Conservation (phyloP, 2,113 vertebrate genomes). For the Leucoraja erinaceus region DNA sequence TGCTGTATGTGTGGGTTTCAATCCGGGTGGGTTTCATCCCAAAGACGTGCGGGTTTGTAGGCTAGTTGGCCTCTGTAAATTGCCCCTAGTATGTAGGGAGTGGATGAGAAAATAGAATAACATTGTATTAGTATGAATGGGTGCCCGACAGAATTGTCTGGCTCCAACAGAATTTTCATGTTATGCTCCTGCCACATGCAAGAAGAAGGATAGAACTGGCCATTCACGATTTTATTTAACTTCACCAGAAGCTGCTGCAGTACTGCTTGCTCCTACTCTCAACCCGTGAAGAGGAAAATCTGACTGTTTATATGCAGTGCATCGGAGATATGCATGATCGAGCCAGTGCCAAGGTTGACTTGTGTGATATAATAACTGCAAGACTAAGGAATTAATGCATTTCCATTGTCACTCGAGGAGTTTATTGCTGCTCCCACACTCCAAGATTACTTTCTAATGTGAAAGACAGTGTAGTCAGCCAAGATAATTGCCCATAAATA, state of each 20-base stretch:
- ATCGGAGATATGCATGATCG: not conserved
- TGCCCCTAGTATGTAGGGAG: too few relatives aligned
- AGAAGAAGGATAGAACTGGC: too few relatives aligned
- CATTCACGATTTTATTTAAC: too few relatives aligned
- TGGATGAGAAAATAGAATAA: too few relatives aligned
- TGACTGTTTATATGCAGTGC: not conserved
- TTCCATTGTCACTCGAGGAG: slow-evolving; percentile 13
- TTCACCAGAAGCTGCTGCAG: not conserved
- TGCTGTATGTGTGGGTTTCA: too few relatives aligned
- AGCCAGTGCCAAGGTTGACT: not conserved
- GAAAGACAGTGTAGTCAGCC: slow-evolving; percentile 14
- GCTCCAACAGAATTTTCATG: too few relatives aligned
- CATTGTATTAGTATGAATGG: too few relatives aligned
- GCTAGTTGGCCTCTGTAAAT: too few relatives aligned
- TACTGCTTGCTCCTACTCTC: not conserved
- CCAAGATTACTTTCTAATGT: slow-evolving; percentile 12
- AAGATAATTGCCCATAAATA: slow-evolving; percentile 29
- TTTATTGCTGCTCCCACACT: slow-evolving; percentile 12
- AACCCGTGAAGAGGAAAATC: not conserved
- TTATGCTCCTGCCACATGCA: too few relatives aligned
- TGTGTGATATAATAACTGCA: slow-evolving; percentile 15
- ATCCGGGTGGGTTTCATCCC: too few relatives aligned
- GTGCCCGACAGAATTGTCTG: too few relatives aligned
- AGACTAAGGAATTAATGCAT: slow-evolving; percentile 10
- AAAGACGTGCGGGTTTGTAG: too few relatives aligned